Evolutionary conservation across 2,797 vertebrate genomes (phyloP).

Genomic region (Leptodactylus fallax): DNA sequence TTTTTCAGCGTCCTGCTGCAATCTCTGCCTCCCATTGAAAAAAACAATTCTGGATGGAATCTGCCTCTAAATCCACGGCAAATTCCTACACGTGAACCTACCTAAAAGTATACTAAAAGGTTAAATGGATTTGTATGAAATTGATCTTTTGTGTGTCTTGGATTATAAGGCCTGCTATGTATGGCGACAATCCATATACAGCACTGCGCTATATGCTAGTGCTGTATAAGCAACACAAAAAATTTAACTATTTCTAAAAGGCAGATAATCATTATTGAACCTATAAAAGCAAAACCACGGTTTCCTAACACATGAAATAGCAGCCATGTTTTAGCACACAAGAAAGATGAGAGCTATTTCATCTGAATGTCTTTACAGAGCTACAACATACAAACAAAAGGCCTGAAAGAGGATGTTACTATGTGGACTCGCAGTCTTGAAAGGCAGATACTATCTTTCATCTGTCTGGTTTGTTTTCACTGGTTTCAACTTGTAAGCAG

Average conservation of each 20-base stretch:
- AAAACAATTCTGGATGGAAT: no score
- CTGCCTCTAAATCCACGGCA: no score
- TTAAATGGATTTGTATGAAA: no score
- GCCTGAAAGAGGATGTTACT: constrained; percentile 24
- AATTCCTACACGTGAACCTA: no score
- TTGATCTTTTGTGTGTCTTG: no score
- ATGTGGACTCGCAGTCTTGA: constrained; percentile 32
- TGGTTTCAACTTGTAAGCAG: constrained; percentile 23
- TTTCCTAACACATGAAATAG: constrained; percentile 47
- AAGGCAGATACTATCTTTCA: constrained; percentile 5
- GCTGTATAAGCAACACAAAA: no score
- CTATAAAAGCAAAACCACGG: constrained; percentile 17
- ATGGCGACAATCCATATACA: no score
- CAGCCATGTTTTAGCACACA: constrained; percentile 13
- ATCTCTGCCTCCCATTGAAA: no score
- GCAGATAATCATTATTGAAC: not conserved
- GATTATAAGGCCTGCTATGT: no score
- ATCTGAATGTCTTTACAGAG: constrained; percentile 23
- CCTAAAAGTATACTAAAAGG: no score
- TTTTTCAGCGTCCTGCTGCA: no score
- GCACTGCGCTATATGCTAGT: no score
- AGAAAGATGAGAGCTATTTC: constrained; percentile 17
- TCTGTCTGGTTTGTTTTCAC: constrained; percentile 14
- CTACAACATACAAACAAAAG: constrained; percentile 21
- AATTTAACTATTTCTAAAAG: not conserved